These are phyloP conservation scores for Apodemus agrarius DNA, from an alignment of 2,797 vertebrate genomes.

Conservation along the genomic window DNA sequence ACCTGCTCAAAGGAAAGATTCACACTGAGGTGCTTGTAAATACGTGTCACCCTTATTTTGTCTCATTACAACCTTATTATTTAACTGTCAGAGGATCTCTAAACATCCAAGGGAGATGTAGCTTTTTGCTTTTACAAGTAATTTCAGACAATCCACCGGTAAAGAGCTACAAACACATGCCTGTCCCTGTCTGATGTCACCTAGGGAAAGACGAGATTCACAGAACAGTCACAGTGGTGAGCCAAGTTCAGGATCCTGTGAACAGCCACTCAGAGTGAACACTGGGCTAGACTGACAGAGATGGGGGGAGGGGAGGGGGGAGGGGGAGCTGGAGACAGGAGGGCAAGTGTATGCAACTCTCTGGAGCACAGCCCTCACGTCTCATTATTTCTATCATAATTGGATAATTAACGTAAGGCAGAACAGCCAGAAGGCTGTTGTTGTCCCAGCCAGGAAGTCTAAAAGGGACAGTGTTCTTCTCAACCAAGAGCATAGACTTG, in stretches of 20 bases:
- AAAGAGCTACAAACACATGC: background rate
- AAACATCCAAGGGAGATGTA: background rate
- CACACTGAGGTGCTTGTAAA: background rate
- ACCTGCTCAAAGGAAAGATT: rapidly evolving
- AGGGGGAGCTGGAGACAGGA: too few relatives aligned
- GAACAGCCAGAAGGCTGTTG: background rate
- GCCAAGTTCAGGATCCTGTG: background rate
- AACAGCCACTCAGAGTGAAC: background rate
- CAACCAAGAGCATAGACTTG: background rate
- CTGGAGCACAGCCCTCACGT: background rate
- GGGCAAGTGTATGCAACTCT: background rate
- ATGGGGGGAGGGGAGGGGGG: background rate
- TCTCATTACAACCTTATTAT: background rate
- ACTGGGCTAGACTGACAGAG: background rate
- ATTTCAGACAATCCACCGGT: background rate
- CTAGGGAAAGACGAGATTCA: background rate
- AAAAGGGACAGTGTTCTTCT: background rate
- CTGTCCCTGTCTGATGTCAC: background rate
- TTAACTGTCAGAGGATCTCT: background rate
- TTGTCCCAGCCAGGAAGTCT: background rate
- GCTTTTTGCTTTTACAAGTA: background rate
- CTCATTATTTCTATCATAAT: background rate
- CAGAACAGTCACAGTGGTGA: rapidly evolving
- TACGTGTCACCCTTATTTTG: background rate
- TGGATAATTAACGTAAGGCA: background rate